These are phyloP conservation scores for Nemapogon koenigi DNA, from an alignment of 2,888 invertebrate species.

Conservation along the genomic window DNA sequence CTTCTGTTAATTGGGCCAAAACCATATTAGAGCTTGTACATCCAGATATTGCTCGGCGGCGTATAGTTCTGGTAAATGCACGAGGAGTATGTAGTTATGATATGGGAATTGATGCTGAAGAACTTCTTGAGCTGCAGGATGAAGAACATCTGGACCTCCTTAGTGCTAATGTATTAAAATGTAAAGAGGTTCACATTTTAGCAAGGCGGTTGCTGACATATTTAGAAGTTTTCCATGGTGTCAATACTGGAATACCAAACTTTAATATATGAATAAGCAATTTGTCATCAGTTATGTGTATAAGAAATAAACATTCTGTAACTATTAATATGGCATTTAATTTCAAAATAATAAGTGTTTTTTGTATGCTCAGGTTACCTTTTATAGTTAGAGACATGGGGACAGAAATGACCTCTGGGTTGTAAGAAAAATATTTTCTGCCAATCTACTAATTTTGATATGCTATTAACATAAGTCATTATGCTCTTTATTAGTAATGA, in stretches of 20 bases:
- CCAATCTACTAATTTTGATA: no score
- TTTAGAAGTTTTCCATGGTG: conserved; percentile 44
- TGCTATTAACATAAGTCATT: no score
- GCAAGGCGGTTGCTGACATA: conserved; percentile 42
- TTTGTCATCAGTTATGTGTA: no score
- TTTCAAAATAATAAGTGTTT: conserved; percentile 6
- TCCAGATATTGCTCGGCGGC: conserved; percentile 41
- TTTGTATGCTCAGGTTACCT: no score
- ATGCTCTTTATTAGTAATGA: no score
- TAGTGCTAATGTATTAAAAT: conserved; percentile 36
- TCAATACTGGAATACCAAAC: conserved; percentile 51
- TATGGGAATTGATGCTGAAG: conserved; percentile 43
- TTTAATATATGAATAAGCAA: conserved; percentile 36
- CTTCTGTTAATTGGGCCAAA: conserved; percentile 47
- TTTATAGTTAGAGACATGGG: no score
- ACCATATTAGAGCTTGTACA: conserved; percentile 39
- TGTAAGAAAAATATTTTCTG: no score
- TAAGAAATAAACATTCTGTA: not conserved
- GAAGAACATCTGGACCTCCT: conserved; percentile 41
- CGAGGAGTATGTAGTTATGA: conserved; percentile 39
- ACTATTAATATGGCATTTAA: conserved; percentile 3
- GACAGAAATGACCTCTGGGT: no score
- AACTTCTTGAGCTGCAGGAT: conserved; percentile 36
- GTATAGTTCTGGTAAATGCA: conserved; percentile 47
- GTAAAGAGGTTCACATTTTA: conserved; percentile 31